Percentiles rank a stretch among this genome's conserved stretches.
phyloP scores from a whole-genome alignment of 2,113 vertebrate genomes.

The Acanthisitta chloris region DNA sequence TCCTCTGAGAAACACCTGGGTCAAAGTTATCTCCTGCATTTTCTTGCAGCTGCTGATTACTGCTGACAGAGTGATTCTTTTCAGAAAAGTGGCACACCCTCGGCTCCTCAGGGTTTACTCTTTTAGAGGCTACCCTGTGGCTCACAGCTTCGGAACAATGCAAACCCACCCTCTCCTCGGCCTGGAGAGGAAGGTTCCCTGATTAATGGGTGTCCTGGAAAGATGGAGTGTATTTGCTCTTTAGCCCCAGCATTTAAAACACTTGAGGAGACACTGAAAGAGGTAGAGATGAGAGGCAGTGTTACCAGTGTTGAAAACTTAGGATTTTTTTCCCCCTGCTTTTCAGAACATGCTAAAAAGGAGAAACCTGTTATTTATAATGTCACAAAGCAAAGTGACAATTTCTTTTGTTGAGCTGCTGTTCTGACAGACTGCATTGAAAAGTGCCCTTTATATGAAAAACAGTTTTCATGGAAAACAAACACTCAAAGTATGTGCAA shows the following conservation, averaged over 20 bases:
- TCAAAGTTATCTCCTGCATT: background rate
- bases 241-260: background rate
- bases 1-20: background rate
- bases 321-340: background rate
- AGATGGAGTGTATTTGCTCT: background rate
- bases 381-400: constrained; percentile 58
- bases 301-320: constrained; percentile 1
- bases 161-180: background rate
- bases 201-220: background rate
- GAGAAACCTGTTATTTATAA: constrained; percentile 52
- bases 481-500: constrained; percentile 49
- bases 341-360: constrained; percentile 51
- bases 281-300: constrained; percentile 12
- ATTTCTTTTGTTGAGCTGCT: constrained; percentile 47
- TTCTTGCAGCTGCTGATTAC: background rate
- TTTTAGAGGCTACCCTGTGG: background rate
- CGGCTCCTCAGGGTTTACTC: background rate
- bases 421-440: constrained; percentile 47
- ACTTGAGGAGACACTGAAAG: background rate
- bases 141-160: background rate
- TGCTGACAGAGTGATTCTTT: background rate
- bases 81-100: background rate
- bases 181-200: background rate
- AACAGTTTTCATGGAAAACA: constrained; percentile 47
- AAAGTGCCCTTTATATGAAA: constrained; percentile 56